Conservation (phyloP, 1,140 invertebrate species). For the Leguminivora glycinivorella region DNA sequence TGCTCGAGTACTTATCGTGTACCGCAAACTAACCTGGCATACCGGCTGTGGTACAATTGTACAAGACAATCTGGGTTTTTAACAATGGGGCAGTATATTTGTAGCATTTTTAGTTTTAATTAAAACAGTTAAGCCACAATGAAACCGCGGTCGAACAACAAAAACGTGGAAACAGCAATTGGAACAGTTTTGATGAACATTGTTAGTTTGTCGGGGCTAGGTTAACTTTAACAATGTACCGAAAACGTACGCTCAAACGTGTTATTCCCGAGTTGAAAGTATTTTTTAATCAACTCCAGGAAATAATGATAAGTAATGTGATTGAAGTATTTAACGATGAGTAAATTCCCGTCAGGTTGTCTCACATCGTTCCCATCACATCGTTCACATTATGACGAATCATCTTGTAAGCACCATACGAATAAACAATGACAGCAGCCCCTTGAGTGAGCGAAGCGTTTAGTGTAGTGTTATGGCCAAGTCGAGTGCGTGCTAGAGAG, state of each 20-base stretch:
- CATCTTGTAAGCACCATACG: neutral
- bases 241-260: neutral
- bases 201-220: neutral
- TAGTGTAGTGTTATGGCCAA: constrained; percentile 23
- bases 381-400: neutral
- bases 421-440: constrained; percentile 9
- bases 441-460: constrained; percentile 3
- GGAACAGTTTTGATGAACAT: constrained; percentile 17
- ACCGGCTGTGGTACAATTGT: neutral
- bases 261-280: neutral
- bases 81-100: constrained; percentile 19
- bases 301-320: neutral
- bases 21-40: constrained; percentile 18
- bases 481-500: constrained; percentile 20
- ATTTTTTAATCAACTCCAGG: neutral
- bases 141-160: constrained; percentile 21
- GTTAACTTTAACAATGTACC: neutral
- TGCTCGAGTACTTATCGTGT: constrained; percentile 15
- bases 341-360: neutral
- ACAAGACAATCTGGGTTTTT: constrained; percentile 11
- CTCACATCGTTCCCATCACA: neutral
- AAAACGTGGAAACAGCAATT: constrained; percentile 12
- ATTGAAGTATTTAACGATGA: neutral
- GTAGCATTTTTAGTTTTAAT: constrained; percentile 20
- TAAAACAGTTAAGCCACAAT: constrained; percentile 21